These are phyloP conservation scores for Montipora foliosa DNA, from an alignment of 64 coral and sea anemone genomes.

Conservation along the genomic window DNA sequence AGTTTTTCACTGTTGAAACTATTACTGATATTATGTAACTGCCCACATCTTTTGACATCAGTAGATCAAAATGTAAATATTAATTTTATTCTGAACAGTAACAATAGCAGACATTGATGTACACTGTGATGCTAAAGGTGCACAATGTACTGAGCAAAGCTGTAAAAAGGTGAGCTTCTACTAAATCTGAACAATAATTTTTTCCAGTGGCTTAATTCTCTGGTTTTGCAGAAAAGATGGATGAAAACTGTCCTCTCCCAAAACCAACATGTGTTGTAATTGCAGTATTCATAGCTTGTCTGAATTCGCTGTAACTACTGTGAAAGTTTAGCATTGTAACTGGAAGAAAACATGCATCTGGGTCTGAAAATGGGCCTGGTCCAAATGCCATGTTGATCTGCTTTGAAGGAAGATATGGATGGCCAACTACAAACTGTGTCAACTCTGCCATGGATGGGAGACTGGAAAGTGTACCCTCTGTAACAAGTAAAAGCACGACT, in stretches of 20 bases:
- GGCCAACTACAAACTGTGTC: constrained; percentile 47
- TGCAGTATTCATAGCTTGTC: constrained; percentile 44
- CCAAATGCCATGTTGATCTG: constrained; percentile 42
- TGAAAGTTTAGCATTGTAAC: constrained; percentile 7
- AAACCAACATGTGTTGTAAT: constrained; percentile 25
- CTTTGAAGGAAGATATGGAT: constrained; percentile 43
- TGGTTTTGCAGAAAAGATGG: neutral
- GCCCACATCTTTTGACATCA: constrained; percentile 7
- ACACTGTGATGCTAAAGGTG: neutral
- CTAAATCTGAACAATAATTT: neutral
- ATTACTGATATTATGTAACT: neutral
- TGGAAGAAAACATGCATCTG: constrained; percentile 38
- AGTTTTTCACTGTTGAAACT: neutral
- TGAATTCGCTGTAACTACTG: constrained; percentile 37
- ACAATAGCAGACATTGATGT: constrained; percentile 4
- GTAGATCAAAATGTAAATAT: neutral
- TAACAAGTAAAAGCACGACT: too few relatives aligned
- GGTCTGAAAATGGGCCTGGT: constrained; percentile 24
- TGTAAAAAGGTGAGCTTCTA: constrained; percentile 17
- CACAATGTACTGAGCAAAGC: constrained; percentile 1
- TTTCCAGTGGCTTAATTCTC: neutral
- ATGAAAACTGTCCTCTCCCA: constrained; percentile 38
- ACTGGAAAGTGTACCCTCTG: constrained; percentile 32
- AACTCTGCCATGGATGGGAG: constrained; percentile 48
- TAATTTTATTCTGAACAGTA: constrained; percentile 2